A percentile compares a stretch with the other conserved stretches of the same genome.
phyloP scores from a whole-genome alignment of 2,113 vertebrate species.

The Mastomys natalensis region DNA sequence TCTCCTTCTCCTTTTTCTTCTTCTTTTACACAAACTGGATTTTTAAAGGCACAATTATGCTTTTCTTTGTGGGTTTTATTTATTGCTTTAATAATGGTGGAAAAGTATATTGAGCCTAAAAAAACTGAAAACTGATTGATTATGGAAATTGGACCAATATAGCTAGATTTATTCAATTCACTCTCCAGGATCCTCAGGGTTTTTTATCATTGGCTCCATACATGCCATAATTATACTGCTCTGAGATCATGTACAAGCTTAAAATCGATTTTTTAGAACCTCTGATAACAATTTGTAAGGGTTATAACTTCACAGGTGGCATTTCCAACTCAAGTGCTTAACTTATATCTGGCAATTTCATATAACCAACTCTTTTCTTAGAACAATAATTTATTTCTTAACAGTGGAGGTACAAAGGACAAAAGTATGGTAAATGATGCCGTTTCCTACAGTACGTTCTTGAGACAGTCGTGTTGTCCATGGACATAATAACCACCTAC shows the following conservation, averaged over 20 bases:
- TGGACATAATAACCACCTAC: neutral
- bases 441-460: conserved; percentile 48
- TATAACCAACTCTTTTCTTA: conserved; percentile 56
- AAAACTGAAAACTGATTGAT: conserved; percentile 59
- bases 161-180: conserved; percentile 44
- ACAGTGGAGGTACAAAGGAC: conserved; percentile 68
- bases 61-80: conserved; percentile 49
- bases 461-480: conserved; percentile 28
- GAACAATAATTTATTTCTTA: conserved; percentile 71
- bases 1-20: too few relatives aligned
- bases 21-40: neutral
- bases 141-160: conserved; percentile 46
- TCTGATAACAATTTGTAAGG: conserved; percentile 70
- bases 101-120: conserved; percentile 57
- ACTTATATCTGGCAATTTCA: conserved; percentile 70
- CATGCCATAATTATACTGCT: conserved; percentile 55
- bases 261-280: conserved; percentile 76
- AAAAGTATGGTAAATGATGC: conserved; percentile 44
- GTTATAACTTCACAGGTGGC: conserved; percentile 61
- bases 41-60: conserved; percentile 15
- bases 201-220: conserved; percentile 33
- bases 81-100: conserved; percentile 75
- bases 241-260: conserved; percentile 65
- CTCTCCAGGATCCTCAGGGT: neutral
- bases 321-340: conserved; percentile 65